These are phyloP conservation scores for Sebastes steindachneri DNA, from an alignment of 2,797 vertebrate species.

Conservation along the genomic window DNA sequence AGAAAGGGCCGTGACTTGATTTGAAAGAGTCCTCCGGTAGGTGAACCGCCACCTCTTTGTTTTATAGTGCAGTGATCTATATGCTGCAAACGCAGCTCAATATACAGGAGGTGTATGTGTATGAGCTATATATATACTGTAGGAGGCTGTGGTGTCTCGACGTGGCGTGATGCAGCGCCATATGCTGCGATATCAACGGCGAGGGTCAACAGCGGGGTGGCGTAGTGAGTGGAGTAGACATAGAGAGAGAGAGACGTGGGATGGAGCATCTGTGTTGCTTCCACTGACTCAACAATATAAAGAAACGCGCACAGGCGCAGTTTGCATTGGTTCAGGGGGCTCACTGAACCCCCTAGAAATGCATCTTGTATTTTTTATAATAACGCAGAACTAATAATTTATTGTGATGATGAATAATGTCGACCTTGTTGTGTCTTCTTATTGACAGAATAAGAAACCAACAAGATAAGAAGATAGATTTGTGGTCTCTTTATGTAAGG, in stretches of 20 bases:
- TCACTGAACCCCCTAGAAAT: too few relatives aligned
- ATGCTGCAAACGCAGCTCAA: slow-evolving; percentile 4
- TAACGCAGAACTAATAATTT: too few relatives aligned
- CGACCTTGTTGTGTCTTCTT: too few relatives aligned
- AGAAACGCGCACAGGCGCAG: background rate
- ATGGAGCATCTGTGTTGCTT: background rate
- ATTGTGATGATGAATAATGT: too few relatives aligned
- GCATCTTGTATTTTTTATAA: too few relatives aligned
- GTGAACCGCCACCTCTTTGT: slow-evolving; percentile 6
- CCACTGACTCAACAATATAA: background rate
- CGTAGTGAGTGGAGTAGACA: too few relatives aligned
- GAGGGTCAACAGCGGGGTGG: slow-evolving; percentile 1
- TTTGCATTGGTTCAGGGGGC: too few relatives aligned
- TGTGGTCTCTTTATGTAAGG: too few relatives aligned
- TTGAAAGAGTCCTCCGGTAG: slow-evolving; percentile 36
- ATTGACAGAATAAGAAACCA: too few relatives aligned
- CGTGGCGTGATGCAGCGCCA: background rate
- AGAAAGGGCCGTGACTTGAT: slow-evolving; percentile 61
- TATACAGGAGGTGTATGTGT: background rate
- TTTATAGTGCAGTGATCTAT: slow-evolving; percentile 25
- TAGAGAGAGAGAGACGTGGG: background rate
- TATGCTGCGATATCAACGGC: slow-evolving; percentile 9
- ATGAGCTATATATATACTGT: too few relatives aligned
- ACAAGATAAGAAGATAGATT: too few relatives aligned
- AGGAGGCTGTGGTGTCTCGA: background rate